Evolutionary conservation across 2,113 vertebrate species (phyloP).

Genomic region (Pardalotus punctatus): DNA sequence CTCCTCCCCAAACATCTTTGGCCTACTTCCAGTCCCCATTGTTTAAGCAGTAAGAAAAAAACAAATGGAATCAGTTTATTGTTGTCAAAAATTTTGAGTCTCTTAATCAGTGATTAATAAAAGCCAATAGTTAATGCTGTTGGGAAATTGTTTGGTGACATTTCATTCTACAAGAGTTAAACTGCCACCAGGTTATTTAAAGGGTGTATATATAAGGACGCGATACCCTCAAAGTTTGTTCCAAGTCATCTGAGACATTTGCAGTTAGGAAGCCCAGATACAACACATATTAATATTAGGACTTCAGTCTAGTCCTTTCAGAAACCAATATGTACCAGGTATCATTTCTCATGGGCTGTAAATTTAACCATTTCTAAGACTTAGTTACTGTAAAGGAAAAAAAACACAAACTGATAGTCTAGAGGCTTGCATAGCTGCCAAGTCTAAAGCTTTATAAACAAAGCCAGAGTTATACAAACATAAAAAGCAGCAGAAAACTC

Average conservation of each 20-base stretch:
- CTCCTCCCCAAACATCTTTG: neutral
- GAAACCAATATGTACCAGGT: neutral
- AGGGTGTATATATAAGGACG: neutral
- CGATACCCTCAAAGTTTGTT: conserved; percentile 5
- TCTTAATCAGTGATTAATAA: neutral
- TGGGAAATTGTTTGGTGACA: neutral
- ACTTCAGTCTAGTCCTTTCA: neutral
- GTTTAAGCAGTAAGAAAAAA: neutral
- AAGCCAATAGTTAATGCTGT: neutral
- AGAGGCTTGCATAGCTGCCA: neutral
- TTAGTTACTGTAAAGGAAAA: neutral
- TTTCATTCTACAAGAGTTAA: neutral
- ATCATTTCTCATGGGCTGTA: neutral
- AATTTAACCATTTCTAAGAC: neutral
- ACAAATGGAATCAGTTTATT: neutral
- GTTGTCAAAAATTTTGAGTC: neutral
- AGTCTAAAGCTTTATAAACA: conserved; percentile 12
- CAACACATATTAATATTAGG: neutral
- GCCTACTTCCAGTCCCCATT: neutral
- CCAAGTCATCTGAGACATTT: conserved; percentile 11
- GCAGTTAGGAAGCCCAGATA: neutral
- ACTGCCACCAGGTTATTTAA: conserved; percentile 43
- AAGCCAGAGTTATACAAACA: neutral
- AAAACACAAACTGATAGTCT: neutral
- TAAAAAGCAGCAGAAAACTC: neutral